Conservation (phyloP, 2,113 vertebrate species). For the Anolis carolinensis region DNA sequence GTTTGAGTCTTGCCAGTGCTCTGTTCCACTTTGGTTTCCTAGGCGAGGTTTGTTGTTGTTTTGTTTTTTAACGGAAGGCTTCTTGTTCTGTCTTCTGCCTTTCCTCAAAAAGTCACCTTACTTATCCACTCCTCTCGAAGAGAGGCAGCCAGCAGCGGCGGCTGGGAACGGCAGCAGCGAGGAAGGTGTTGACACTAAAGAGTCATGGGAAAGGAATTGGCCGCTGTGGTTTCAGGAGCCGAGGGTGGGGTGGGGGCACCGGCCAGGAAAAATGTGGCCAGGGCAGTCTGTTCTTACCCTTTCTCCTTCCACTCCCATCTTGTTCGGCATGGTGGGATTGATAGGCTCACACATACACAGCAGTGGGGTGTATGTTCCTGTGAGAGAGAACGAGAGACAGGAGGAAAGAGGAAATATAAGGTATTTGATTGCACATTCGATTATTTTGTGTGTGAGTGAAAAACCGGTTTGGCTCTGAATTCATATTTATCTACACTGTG, state of each 20-base stretch:
- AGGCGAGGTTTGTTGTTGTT: neutral
- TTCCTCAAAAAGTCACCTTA: neutral
- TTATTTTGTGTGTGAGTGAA: neutral
- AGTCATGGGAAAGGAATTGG: conserved; percentile 18
- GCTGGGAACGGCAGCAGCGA: conserved; percentile 2
- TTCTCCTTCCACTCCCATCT: neutral
- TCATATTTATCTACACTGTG: neutral
- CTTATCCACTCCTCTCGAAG: conserved; percentile 7
- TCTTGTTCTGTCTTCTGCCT: neutral
- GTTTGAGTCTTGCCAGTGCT: neutral
- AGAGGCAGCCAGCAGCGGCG: neutral
- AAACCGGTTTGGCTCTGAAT: neutral
- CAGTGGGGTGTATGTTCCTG: no score
- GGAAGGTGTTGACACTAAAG: conserved; percentile 5
- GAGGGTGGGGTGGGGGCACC: no score
- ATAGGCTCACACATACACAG: neutral
- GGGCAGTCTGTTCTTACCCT: neutral
- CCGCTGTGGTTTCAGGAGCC: neutral
- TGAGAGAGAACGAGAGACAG: neutral
- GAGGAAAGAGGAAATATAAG: no score
- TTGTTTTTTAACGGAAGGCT: neutral
- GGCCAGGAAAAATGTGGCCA: no score
- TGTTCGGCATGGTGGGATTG: neutral
- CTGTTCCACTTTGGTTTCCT: neutral
- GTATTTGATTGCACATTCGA: no score